Conservation (phyloP, 1,140 invertebrate genomes). For the Aphelinus atriplicis region DNA sequence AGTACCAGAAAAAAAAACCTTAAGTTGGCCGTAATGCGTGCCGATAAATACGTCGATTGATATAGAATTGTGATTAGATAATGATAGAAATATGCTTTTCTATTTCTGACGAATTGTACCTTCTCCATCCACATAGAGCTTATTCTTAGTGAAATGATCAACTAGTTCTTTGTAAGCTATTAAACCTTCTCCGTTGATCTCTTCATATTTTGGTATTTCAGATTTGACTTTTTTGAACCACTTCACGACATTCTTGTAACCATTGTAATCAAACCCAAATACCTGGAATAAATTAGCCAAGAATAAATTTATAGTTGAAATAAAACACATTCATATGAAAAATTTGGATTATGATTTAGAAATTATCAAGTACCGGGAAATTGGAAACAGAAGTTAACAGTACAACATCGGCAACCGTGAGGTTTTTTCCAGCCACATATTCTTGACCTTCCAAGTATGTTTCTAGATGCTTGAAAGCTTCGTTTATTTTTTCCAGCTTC, state of each 20-base stretch:
- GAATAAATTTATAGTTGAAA: no score
- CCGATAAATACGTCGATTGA: no score
- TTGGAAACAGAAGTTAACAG: conserved; percentile 72
- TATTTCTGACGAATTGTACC: no score
- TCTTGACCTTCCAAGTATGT: conserved; percentile 73
- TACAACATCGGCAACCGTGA: conserved; percentile 79
- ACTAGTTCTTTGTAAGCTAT: conserved; percentile 56
- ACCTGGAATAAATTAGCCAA: conserved; percentile 49
- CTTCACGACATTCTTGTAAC: conserved; percentile 73
- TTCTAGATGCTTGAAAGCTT: conserved; percentile 74
- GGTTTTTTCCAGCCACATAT: conserved; percentile 73
- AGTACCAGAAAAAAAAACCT: no score
- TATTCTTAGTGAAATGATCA: conserved; percentile 30
- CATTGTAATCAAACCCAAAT: conserved; percentile 71
- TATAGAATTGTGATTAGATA: no score
- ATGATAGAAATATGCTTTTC: no score
- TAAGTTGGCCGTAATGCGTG: no score
- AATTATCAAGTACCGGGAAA: conserved; percentile 45
- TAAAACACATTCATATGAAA: conserved; percentile 20
- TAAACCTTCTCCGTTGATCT: conserved; percentile 70
- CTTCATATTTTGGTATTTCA: conserved; percentile 75
- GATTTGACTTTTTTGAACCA: conserved; percentile 76
- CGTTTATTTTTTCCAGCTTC: conserved; percentile 71
- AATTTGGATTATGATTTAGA: background rate
- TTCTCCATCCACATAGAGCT: no score